Evolutionary conservation across 2,888 invertebrate genomes (phyloP).

Genomic region (Mythimna pallens): DNA sequence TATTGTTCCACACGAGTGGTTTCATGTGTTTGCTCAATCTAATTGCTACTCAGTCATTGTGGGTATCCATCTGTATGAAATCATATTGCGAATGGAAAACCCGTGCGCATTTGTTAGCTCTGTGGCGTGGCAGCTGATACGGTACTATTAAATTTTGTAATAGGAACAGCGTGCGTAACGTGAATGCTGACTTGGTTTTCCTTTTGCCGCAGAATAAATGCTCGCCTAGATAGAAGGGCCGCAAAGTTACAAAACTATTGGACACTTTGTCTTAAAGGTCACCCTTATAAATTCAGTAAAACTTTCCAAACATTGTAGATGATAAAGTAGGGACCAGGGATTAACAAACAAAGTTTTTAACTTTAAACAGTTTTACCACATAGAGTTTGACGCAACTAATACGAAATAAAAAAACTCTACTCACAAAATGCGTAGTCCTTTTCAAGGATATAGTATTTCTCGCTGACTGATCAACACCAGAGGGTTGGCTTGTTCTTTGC

Average conservation of each 20-base stretch:
- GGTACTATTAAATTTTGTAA: conserved; percentile 66
- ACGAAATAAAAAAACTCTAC: conserved; percentile 38
- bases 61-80: conserved; percentile 84
- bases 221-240: background rate
- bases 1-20: conserved; percentile 87
- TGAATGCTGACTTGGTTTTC: conserved; percentile 9
- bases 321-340: conserved; percentile 34
- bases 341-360: conserved; percentile 43
- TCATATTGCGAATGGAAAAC: conserved; percentile 78
- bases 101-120: conserved; percentile 69
- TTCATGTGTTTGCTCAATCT: conserved; percentile 88
- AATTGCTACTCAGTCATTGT: conserved; percentile 87
- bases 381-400: conserved; percentile 17
- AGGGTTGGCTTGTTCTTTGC: too few relatives aligned
- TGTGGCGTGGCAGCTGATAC: conserved; percentile 59
- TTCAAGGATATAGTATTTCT: too few relatives aligned
- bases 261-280: conserved; percentile 55
- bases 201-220: conserved; percentile 23
- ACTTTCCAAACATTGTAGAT: conserved; percentile 53
- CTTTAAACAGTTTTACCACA: conserved; percentile 25
- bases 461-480: too few relatives aligned
- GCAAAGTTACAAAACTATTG: conserved; percentile 39
- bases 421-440: background rate
- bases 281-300: conserved; percentile 56
- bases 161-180: conserved; percentile 24